Conservation (phyloP, 2,888 invertebrate species). For the Silvanus unidentatus region DNA sequence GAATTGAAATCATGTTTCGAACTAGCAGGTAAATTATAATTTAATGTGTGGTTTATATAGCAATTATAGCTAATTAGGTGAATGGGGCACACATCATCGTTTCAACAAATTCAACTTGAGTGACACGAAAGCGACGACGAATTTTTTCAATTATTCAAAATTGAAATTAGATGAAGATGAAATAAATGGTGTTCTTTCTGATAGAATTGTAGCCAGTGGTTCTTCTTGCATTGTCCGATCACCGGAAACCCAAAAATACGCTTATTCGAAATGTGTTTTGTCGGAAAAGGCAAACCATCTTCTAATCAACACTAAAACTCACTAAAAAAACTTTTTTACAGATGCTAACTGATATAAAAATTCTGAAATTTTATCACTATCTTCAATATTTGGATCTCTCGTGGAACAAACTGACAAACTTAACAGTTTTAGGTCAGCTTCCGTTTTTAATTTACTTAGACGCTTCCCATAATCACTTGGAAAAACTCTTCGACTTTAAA, state of each 20-base stretch:
- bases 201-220: conserved; percentile 50
- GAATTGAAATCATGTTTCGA: no score
- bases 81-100: no score
- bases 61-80: no score
- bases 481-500: conserved; percentile 51
- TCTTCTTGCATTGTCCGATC: conserved; percentile 51
- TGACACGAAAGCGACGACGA: no score
- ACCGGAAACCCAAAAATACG: conserved; percentile 51
- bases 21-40: no score
- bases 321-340: conserved; percentile 25
- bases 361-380: conserved; percentile 52
- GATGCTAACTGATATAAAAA: conserved; percentile 48
- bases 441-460: conserved; percentile 55
- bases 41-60: no score
- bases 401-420: conserved; percentile 50
- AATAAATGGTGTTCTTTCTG: conserved; percentile 48
- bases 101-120: no score
- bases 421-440: conserved; percentile 50
- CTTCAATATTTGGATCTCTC: conserved; percentile 57
- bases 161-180: conserved; percentile 23
- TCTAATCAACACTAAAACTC: not conserved
- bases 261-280: conserved; percentile 50
- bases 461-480: conserved; percentile 52
- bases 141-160: not conserved
- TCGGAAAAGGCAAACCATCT: not conserved